Base-by-base conservation (phyloP, 2,113 vertebrate genomes). In the Ailuropoda melanoleuca region DNA sequence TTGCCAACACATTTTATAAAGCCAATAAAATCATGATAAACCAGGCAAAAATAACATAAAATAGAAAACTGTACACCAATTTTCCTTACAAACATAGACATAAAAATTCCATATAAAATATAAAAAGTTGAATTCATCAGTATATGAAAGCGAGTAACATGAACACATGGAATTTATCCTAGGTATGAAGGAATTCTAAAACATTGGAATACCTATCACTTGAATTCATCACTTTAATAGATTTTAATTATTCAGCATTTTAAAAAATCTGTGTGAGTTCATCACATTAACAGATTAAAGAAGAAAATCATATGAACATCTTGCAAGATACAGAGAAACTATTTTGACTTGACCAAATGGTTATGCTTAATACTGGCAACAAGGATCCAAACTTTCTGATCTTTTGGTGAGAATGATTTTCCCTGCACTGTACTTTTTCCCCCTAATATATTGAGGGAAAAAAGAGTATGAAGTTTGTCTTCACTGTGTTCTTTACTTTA, bases 341-440 rank as follows among this genome's bases (percentile, higher is more conserved):
- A 75, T 48, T 92, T 85, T 92, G 48, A 92, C 39, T 95, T 86
- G 72, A 89, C 34, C 11, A 62, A 84, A 43, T 88, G 26, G 88
- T 18, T 70, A 58, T 95, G 39, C 43, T 11, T 26, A 64, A 83
- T 90, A 90, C 19, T 96, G 55, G 18, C 34, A 83, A 83, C 18
- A 90, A 78, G 56, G 95, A 90, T 78, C 13, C 23, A 86, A 19
- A 68, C 83, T 21, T 90, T 94, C 55, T 78, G 13, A 62, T 78
- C 93, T 29, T 58, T 64, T 82, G 31, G 74, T 56, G 29, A 78
- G 46, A 78, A 50, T 34, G 84, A 17, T 88, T 90, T 95, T 90
- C 31, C 78, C 50, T 75, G 6, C 23, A 74, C 18, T 66, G 21
- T 62, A 14, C 7, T 29, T 88, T 39, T 48, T 60, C 31, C 21